Evolutionary conservation across 2,888 invertebrate species (phyloP).

Genomic region (Nymphalis urticae): DNA sequence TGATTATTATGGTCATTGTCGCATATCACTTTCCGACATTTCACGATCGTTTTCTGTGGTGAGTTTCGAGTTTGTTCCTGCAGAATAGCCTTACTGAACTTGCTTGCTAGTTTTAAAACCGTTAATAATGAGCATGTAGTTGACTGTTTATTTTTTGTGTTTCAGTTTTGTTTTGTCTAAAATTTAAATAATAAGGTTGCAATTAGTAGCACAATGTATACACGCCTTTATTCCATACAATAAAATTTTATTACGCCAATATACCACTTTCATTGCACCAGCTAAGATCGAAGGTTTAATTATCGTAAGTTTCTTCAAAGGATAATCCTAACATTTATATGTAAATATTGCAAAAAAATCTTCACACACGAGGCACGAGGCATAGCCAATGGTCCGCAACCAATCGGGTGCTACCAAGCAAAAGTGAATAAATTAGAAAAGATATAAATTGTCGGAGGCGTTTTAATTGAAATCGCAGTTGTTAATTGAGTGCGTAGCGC

Average conservation of each 20-base stretch:
- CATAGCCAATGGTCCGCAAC: conserved; percentile 33
- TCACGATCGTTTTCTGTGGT: no score
- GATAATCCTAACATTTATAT: conserved; percentile 26
- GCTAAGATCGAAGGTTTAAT: conserved; percentile 19
- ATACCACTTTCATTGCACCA: conserved; percentile 4
- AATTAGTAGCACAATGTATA: not conserved
- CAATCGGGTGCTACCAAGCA: conserved; percentile 49
- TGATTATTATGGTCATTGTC: no score
- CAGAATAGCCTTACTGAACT: no score
- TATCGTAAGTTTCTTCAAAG: conserved; percentile 22
- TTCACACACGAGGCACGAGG: conserved; percentile 22
- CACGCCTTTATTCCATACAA: not conserved
- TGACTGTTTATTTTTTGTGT: not conserved
- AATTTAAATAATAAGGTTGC: not conserved
- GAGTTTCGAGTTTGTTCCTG: no score
- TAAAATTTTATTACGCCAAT: conserved; percentile 7
- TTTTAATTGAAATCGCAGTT: conserved; percentile 78
- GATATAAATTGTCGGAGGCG: conserved; percentile 69
- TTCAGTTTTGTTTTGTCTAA: no score
- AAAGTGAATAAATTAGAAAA: conserved; percentile 72
- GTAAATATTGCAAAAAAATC: conserved; percentile 35
- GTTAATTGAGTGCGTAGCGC: conserved; percentile 69
- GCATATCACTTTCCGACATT: no score
- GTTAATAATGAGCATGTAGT: no score
- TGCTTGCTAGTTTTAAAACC: no score